Evolutionary conservation across 2,113 vertebrate species (phyloP).

Genomic region (Carassius carassius): DNA sequence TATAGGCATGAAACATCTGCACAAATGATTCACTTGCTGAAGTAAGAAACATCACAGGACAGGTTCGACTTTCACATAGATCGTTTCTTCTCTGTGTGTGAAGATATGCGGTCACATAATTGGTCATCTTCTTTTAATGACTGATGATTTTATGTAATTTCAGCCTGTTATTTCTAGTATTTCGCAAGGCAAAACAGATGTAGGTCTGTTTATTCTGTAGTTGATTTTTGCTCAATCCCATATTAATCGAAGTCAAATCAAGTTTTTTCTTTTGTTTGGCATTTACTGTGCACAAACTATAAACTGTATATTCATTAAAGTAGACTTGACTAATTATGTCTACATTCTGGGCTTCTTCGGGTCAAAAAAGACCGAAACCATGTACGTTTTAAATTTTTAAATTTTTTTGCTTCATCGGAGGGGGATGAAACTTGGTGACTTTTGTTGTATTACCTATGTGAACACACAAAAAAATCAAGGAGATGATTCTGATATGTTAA

Average conservation of each 20-base stretch:
- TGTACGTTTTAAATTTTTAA: too few relatives aligned
- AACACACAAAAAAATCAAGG: too few relatives aligned
- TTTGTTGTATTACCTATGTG: too few relatives aligned
- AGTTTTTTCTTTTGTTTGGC: constrained; percentile 7
- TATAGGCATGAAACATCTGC: constrained; percentile 17
- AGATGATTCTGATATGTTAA: too few relatives aligned
- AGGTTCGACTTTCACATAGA: not conserved
- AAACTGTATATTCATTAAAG: constrained; percentile 18
- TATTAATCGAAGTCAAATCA: not conserved
- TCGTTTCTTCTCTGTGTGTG: not conserved
- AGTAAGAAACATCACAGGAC: constrained; percentile 16
- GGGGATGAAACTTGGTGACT: too few relatives aligned
- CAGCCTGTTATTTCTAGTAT: not conserved
- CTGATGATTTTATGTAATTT: constrained; percentile 1
- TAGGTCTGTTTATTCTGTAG: not conserved
- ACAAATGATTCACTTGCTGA: constrained; percentile 16
- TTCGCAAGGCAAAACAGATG: constrained; percentile 18
- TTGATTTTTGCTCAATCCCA: not conserved
- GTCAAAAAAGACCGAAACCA: too few relatives aligned
- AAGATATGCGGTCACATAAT: not conserved
- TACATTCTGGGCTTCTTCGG: too few relatives aligned
- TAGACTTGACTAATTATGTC: not conserved
- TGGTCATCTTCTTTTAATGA: constrained; percentile 3
- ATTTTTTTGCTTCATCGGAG: too few relatives aligned
- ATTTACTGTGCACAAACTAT: not conserved